A percentile compares a stretch with the other conserved stretches of the same genome.
Evolutionary conservation across 2,888 invertebrate species (phyloP).

Genomic region (Tenthredo livida): DNA sequence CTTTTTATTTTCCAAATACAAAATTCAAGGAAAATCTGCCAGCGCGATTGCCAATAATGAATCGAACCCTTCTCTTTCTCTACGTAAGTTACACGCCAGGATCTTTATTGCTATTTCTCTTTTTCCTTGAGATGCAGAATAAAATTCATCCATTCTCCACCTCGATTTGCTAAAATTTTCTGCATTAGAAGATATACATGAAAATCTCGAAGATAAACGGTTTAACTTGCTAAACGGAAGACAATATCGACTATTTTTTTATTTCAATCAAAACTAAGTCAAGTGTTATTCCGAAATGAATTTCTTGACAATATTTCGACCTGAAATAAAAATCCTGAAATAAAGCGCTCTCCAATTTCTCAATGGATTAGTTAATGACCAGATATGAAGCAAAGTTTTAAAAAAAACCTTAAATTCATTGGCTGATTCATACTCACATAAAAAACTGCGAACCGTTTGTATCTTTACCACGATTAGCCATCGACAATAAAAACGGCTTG

Average conservation of each 20-base stretch:
- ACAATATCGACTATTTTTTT: neutral
- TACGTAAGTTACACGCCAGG: neutral
- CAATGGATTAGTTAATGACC: neutral
- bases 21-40: neutral
- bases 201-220: neutral
- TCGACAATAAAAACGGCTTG: conserved; percentile 94
- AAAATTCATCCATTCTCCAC: neutral
- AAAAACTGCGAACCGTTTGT: conserved; percentile 99
- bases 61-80: neutral
- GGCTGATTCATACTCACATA: conserved; percentile 87
- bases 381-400: neutral
- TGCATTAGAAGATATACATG: neutral
- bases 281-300: neutral
- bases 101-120: neutral
- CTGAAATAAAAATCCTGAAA: conserved; percentile 35
- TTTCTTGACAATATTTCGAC: neutral
- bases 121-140: neutral
- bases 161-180: neutral
- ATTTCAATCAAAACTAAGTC: neutral
- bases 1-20: neutral
- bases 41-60: neutral
- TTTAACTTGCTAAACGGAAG: no score
- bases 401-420: neutral
- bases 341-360: neutral
- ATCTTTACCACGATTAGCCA: conserved; percentile 98